Conservation (phyloP, 2,797 vertebrate species). For the Tinamus major region DNA sequence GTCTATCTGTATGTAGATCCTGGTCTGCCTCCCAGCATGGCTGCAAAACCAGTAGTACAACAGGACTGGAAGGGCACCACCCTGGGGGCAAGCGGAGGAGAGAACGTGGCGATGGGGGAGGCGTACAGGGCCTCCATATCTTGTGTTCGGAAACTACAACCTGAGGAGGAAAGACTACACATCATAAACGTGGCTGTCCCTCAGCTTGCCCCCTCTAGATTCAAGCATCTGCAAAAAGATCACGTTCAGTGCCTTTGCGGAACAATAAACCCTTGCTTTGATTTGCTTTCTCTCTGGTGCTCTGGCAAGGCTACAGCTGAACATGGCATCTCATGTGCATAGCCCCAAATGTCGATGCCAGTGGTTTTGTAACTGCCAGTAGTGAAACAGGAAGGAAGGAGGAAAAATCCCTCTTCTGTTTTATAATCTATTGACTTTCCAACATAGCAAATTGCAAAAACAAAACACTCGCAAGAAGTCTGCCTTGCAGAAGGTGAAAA, state of each 20-base stretch:
- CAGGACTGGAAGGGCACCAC: not conserved
- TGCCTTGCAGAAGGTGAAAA: conserved; percentile 51
- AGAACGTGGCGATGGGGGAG: not conserved
- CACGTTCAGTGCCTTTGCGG: not conserved
- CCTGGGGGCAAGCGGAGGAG: not conserved
- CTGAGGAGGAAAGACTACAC: not conserved
- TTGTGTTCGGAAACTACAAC: not conserved
- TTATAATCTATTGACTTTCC: conserved; percentile 34
- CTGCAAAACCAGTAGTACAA: not conserved
- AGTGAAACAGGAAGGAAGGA: not conserved
- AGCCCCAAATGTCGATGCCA: not conserved
- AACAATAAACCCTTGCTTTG: not conserved
- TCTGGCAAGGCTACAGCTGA: not conserved
- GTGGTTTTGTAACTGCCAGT: not conserved
- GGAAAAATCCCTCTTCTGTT: not conserved
- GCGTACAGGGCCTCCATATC: not conserved
- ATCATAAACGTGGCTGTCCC: not conserved
- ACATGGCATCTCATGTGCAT: not conserved
- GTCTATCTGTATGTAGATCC: not conserved
- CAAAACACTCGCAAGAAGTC: conserved; percentile 28
- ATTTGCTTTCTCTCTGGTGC: not conserved
- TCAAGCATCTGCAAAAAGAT: not conserved
- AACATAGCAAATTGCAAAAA: conserved; percentile 20
- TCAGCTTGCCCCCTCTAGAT: not conserved
- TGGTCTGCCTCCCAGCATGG: not conserved